Conservation (phyloP, 2,888 invertebrate species). For the Helobdella robusta region DNA sequence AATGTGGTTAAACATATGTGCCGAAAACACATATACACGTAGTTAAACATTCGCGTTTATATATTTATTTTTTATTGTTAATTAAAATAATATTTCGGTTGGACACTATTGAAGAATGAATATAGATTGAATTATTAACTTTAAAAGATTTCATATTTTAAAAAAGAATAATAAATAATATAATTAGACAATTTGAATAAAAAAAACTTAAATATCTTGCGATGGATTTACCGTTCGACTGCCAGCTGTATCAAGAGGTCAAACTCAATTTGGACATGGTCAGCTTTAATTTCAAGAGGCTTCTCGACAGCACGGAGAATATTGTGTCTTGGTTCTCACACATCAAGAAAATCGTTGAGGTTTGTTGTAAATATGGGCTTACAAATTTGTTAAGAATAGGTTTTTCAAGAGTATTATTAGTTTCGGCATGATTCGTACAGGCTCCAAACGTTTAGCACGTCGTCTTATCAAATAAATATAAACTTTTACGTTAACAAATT, state of each 20-base stretch:
- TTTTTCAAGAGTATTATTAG: too few relatives aligned
- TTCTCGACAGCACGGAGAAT: constrained; percentile 8
- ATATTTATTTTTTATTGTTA: not conserved
- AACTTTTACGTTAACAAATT: not conserved
- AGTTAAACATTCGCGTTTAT: too few relatives aligned
- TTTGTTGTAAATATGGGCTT: not conserved
- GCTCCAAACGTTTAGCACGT: too few relatives aligned
- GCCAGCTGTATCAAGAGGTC: constrained; percentile 1
- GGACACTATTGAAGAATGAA: not conserved
- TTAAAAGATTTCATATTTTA: not conserved
- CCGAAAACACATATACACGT: too few relatives aligned
- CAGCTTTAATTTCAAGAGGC: not conserved
- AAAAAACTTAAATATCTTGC: not conserved
- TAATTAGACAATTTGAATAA: not conserved
- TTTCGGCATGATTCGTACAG: too few relatives aligned
- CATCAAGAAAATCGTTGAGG: constrained; percentile 13
- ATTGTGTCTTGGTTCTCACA: constrained; percentile 16
- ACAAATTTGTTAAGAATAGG: too few relatives aligned
- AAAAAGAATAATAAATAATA: not conserved
- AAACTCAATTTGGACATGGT: constrained; percentile 7
- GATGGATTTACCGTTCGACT: too few relatives aligned
- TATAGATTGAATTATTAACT: not conserved
- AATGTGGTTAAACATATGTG: too few relatives aligned
- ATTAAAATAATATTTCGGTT: not conserved
- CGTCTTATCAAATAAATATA: not conserved